Conservation (phyloP, 2,797 vertebrate genomes). For the Premnoplex brunnescens region DNA sequence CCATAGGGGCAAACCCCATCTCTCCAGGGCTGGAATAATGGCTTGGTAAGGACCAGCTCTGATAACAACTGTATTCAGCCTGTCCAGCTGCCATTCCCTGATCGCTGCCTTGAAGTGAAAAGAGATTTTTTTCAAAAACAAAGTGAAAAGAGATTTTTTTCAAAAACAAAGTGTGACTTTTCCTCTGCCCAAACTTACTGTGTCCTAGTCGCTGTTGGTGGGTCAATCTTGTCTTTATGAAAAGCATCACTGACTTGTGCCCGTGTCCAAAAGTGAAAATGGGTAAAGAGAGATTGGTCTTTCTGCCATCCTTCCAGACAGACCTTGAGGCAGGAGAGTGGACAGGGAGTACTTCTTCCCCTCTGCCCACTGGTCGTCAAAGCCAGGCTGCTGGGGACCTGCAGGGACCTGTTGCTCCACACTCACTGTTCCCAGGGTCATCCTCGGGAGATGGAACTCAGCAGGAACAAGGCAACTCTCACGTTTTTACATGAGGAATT, state of each 20-base stretch:
- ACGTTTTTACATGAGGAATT: neutral
- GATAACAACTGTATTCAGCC: neutral
- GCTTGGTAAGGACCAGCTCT: neutral
- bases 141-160: neutral
- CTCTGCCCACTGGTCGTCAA: neutral
- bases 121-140: neutral
- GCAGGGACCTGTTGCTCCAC: neutral
- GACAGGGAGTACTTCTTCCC: neutral
- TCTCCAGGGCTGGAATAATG: neutral
- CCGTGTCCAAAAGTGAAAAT: neutral
- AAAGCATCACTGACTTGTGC: neutral
- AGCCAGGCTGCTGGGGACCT: neutral
- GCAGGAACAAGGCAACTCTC: neutral
- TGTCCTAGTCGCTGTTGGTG: neutral
- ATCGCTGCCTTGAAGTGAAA: neutral
- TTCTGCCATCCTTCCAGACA: neutral
- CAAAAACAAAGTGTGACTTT: neutral
- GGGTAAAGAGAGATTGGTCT: neutral
- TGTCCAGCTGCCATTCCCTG: fast-evolving
- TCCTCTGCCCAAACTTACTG: neutral
- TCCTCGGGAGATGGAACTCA: neutral
- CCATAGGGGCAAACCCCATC: neutral
- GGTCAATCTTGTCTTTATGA: neutral
- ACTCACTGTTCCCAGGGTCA: fast-evolving
- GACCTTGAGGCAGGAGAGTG: neutral